A percentile compares a stretch with the other conserved stretches of the same genome.
These are phyloP conservation scores for Antedon bifida DNA, from an alignment of 35 echinoderm and acorn worm species.

Conservation along the genomic window DNA sequence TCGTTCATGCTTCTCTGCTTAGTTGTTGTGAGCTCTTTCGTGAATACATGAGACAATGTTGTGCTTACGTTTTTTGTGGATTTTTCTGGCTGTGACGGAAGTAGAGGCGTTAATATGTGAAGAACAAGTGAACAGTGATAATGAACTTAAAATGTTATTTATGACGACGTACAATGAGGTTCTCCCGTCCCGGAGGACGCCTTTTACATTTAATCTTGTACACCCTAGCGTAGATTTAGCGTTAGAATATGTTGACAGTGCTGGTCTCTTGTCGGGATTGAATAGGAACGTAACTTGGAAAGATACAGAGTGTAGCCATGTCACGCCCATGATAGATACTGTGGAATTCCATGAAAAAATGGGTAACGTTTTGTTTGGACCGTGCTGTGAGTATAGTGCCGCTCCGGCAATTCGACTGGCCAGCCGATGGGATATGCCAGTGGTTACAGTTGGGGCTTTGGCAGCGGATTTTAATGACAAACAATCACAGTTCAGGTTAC, in stretches of 20 bases:
- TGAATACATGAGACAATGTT: neutral
- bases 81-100: neutral
- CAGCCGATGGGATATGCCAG: constrained; percentile 31
- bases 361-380: constrained; percentile 16
- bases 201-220: neutral
- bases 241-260: neutral
- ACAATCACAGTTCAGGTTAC: neutral
- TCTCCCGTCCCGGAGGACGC: neutral
- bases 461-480: neutral
- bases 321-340: neutral
- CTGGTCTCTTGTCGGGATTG: neutral
- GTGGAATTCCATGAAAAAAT: neutral
- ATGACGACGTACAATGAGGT: neutral
- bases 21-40: neutral
- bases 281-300: neutral
- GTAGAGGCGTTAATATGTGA: neutral
- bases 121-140: neutral
- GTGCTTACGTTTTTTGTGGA: neutral
- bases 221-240: neutral
- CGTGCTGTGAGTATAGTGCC: constrained; percentile 23
- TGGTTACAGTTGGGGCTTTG: constrained; percentile 31
- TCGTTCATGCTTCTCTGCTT: neutral
- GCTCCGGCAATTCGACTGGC: constrained; percentile 10
- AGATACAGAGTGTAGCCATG: neutral
- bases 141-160: neutral